phyloP scores from a whole-genome alignment of 2,113 vertebrate species.

The Coptodon bakossiorum region DNA sequence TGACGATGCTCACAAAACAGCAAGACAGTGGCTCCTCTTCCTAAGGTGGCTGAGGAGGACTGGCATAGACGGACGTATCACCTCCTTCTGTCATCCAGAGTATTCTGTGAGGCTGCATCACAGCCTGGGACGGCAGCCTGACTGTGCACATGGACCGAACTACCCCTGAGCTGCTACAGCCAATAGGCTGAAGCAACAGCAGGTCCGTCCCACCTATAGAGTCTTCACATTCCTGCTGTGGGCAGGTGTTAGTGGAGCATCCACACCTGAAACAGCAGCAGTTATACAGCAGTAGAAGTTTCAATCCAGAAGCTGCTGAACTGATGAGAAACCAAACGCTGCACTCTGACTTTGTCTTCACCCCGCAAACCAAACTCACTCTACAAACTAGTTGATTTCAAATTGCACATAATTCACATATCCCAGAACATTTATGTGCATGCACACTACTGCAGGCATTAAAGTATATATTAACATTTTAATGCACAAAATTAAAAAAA shows the following conservation, averaged over 20 bases:
- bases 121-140: neutral
- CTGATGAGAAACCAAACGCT: neutral
- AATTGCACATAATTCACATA: neutral
- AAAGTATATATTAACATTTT: neutral
- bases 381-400: neutral
- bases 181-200: neutral
- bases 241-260: neutral
- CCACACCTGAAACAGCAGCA: neutral
- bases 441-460: neutral
- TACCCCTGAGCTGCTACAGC: too few relatives aligned
- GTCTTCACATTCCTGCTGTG: neutral
- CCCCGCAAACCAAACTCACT: neutral
- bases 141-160: too few relatives aligned
- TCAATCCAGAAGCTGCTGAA: neutral
- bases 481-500: neutral
- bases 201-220: neutral
- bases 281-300: neutral
- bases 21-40: neutral
- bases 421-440: neutral
- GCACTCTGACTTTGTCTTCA: neutral
- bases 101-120: neutral
- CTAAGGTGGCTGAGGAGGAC: neutral
- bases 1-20: neutral
- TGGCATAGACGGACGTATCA: neutral
- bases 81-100: neutral